Conservation (phyloP, 2,888 invertebrate genomes). For the Limnephilus auricula region DNA sequence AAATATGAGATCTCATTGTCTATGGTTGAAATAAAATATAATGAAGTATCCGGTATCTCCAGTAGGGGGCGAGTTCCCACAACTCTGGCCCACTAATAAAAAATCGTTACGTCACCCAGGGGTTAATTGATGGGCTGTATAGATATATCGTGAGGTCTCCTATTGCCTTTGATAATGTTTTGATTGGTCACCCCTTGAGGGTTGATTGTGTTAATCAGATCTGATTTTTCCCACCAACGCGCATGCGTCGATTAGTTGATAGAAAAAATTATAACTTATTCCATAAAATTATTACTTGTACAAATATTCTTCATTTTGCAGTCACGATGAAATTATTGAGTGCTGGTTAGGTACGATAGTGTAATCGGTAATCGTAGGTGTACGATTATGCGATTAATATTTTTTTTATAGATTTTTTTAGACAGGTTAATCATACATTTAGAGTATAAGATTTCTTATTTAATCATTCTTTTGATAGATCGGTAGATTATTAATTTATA, state of each 20-base stretch:
- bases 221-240: constrained; percentile 11
- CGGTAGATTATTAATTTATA: too few relatives aligned
- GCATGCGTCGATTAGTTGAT: neutral
- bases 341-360: too few relatives aligned
- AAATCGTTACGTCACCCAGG: constrained; percentile 45
- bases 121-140: constrained; percentile 42
- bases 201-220: constrained; percentile 24
- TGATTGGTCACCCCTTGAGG: constrained; percentile 45
- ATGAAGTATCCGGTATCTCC: constrained; percentile 30
- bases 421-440: too few relatives aligned
- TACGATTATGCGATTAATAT: too few relatives aligned
- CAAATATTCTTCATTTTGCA: too few relatives aligned
- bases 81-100: constrained; percentile 19
- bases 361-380: too few relatives aligned
- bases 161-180: constrained; percentile 33
- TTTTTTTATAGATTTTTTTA: too few relatives aligned
- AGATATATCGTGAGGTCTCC: constrained; percentile 8
- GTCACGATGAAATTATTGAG: too few relatives aligned
- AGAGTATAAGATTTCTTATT: too few relatives aligned
- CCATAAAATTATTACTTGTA: too few relatives aligned
- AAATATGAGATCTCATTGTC: constrained; percentile 26
- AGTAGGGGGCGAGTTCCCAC: constrained; percentile 28
- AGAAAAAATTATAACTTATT: too few relatives aligned
- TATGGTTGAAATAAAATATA: constrained; percentile 22
- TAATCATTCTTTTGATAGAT: too few relatives aligned